A percentile compares a stretch with the other conserved stretches of the same genome.
Evolutionary conservation across 2,797 vertebrate species (phyloP).

Genomic region (Ataeniobius toweri): DNA sequence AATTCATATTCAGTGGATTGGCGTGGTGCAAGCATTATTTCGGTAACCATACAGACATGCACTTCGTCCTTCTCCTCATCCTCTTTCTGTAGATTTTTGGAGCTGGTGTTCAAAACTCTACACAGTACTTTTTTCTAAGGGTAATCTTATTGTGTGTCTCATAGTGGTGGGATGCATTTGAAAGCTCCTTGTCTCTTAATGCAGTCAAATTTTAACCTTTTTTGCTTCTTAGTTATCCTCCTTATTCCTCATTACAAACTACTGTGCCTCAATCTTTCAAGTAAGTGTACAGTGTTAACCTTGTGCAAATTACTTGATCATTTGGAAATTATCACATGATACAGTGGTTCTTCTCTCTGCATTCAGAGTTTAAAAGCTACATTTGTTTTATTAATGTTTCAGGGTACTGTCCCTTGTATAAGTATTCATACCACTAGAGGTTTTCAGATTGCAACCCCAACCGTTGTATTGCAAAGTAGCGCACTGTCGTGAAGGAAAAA

Average conservation of each 20-base stretch:
- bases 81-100: background rate
- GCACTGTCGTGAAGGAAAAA: too few species aligned
- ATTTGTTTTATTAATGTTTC: background rate
- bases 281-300: constrained; percentile 27
- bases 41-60: constrained; percentile 3
- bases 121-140: background rate
- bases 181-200: constrained; percentile 5
- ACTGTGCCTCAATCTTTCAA: background rate
- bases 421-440: background rate
- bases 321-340: constrained; percentile 36
- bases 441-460: background rate
- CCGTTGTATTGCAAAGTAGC: background rate
- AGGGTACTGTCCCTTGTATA: background rate
- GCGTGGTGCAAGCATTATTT: background rate
- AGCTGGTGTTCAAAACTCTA: background rate
- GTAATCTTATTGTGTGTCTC: background rate
- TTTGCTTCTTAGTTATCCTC: rapidly evolving
- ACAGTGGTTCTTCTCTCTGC: constrained; percentile 8
- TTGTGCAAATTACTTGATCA: constrained; percentile 37
- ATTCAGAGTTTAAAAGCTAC: constrained; percentile 22
- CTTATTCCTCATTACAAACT: background rate
- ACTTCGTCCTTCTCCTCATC: background rate
- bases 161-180: background rate
- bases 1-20: background rate
- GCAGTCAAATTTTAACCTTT: background rate